phyloP scores from a whole-genome alignment of 2,113 vertebrate genomes.

The Ahaetulla prasina region DNA sequence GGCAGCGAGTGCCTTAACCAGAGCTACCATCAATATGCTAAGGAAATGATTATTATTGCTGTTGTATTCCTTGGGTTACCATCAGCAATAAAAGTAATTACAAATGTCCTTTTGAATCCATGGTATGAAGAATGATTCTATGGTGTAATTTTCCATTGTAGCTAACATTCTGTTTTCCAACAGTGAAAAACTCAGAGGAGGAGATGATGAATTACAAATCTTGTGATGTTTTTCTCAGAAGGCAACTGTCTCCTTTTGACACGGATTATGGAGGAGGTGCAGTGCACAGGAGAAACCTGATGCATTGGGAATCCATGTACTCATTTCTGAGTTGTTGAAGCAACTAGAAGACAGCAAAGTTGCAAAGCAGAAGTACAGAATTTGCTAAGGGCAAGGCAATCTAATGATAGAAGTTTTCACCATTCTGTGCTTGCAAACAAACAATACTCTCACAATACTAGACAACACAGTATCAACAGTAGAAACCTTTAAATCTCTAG shows the following conservation, averaged over 20 bases:
- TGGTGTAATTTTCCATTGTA: conserved; percentile 27
- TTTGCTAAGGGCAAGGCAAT: not conserved
- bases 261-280: not conserved
- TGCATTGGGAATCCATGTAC: not conserved
- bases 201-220: not conserved
- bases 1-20: conserved; percentile 1
- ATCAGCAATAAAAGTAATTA: not conserved
- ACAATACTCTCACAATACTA: no score
- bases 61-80: not conserved
- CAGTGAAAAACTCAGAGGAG: not conserved
- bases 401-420: not conserved
- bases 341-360: not conserved
- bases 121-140: conserved; percentile 45
- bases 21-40: conserved; percentile 21
- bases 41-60: not conserved
- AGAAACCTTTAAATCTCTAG: no score
- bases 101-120: conserved; percentile 37
- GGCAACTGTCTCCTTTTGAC: not conserved
- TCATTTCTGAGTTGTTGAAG: not conserved
- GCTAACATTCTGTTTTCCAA: conserved; percentile 13
- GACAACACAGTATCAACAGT: no score
- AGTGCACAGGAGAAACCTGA: not conserved
- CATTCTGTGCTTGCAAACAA: not conserved
- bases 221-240: not conserved
- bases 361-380: not conserved